phyloP scores from a whole-genome alignment of 2,797 vertebrate species.

The Kryptopterus vitreolus region DNA sequence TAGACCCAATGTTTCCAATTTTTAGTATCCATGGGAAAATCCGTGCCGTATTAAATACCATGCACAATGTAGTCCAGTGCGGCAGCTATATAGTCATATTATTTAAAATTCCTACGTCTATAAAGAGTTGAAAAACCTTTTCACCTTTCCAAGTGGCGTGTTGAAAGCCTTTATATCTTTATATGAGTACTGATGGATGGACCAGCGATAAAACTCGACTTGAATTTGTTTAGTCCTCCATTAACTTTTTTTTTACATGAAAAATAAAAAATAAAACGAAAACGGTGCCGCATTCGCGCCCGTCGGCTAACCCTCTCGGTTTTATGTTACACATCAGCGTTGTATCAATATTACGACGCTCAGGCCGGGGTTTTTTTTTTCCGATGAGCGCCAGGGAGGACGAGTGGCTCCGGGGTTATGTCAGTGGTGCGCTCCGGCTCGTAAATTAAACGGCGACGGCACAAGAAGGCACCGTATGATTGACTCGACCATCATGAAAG shows the following conservation, averaged over 20 bases:
- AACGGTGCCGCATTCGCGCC: not conserved
- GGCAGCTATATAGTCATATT: no score
- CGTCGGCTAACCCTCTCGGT: not conserved
- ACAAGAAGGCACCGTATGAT: conserved; percentile 9
- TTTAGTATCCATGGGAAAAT: no score
- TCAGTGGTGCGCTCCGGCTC: not conserved
- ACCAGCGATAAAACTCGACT: not conserved
- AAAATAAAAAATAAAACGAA: not conserved
- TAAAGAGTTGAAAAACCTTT: no score
- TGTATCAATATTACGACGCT: conserved; percentile 35
- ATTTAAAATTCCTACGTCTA: no score
- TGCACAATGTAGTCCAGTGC: no score
- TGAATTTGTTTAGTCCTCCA: conserved; percentile 23
- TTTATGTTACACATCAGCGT: conserved; percentile 34
- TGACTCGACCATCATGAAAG: conserved; percentile 39
- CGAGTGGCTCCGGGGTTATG: conserved; percentile 20
- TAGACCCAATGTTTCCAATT: no score
- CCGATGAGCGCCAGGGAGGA: not conserved
- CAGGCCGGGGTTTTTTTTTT: no score
- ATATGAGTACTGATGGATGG: conserved; percentile 16
- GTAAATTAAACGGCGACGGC: conserved; percentile 31
- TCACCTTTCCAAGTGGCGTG: not conserved
- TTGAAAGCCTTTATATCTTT: conserved; percentile 16
- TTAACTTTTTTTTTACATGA: conserved; percentile 25
- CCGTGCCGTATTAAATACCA: no score